phyloP scores from a whole-genome alignment of 2,113 vertebrate species.

The Microtus oregoni region DNA sequence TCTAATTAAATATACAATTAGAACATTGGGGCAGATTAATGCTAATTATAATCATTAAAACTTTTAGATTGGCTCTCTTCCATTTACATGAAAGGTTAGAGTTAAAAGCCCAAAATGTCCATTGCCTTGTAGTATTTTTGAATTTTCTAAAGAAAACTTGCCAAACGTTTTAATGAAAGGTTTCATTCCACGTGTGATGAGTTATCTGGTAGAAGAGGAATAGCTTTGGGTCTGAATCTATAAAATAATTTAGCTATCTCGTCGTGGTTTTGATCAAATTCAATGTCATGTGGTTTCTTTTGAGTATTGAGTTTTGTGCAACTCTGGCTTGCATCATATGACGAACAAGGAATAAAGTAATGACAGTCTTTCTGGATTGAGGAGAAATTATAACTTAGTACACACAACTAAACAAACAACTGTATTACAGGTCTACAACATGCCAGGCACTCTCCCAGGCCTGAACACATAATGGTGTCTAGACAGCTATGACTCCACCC shows the following conservation, averaged over 20 bases:
- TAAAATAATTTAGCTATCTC: slow-evolving; percentile 8
- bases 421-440: background rate
- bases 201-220: background rate
- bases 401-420: slow-evolving; percentile 46
- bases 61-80: background rate
- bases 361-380: slow-evolving; percentile 16
- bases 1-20: slow-evolving; percentile 13
- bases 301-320: slow-evolving; percentile 31
- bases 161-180: background rate
- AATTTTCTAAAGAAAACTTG: background rate
- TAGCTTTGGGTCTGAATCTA: background rate
- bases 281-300: background rate
- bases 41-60: background rate
- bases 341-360: slow-evolving; percentile 41
- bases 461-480: background rate
- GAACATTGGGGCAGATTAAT: background rate
- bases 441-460: background rate
- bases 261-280: slow-evolving; percentile 26
- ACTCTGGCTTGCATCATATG: background rate
- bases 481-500: background rate
- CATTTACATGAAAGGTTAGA: background rate
- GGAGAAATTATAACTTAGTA: slow-evolving; percentile 51
- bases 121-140: background rate
- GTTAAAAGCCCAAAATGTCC: background rate
- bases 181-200: slow-evolving; percentile 2